Evolutionary conservation across 2,113 vertebrate genomes (phyloP).

Genomic region (Gymnogyps californianus): DNA sequence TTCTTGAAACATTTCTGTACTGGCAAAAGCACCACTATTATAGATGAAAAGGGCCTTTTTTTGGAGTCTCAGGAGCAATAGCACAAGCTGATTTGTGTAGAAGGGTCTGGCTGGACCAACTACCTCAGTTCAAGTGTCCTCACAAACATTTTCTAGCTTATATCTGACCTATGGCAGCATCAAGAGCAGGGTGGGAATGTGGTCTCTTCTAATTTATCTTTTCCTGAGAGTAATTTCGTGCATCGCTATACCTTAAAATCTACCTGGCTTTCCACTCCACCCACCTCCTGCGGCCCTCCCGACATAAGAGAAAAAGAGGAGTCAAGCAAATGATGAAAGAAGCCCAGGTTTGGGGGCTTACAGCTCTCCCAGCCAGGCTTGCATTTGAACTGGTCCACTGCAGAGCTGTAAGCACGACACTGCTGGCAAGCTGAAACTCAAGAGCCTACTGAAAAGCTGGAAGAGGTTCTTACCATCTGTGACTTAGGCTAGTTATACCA

Average conservation of each 20-base stretch:
- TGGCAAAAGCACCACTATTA: not conserved
- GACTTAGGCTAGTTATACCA: not conserved
- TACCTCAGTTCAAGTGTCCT: not conserved
- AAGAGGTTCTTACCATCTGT: not conserved
- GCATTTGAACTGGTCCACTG: not conserved
- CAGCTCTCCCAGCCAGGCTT: not conserved
- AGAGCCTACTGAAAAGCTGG: not conserved
- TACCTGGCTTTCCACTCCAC: not conserved
- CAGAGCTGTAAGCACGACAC: not conserved
- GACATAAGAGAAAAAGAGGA: not conserved
- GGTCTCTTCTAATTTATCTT: not conserved
- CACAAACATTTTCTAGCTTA: not conserved
- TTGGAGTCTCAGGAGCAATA: not conserved
- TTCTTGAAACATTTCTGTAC: not conserved
- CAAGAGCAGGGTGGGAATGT: not conserved
- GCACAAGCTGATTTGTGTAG: not conserved
- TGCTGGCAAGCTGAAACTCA: not conserved
- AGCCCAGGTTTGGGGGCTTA: not conserved
- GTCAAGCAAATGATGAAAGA: not conserved
- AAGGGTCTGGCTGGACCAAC: not conserved
- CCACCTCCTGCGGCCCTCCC: accelerated
- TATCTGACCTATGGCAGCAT: not conserved
- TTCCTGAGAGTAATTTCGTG: not conserved
- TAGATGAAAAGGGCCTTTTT: not conserved
- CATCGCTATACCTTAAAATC: not conserved